phyloP scores from a whole-genome alignment of 2,888 invertebrate genomes.

The Nipponacmea schrenckii region DNA sequence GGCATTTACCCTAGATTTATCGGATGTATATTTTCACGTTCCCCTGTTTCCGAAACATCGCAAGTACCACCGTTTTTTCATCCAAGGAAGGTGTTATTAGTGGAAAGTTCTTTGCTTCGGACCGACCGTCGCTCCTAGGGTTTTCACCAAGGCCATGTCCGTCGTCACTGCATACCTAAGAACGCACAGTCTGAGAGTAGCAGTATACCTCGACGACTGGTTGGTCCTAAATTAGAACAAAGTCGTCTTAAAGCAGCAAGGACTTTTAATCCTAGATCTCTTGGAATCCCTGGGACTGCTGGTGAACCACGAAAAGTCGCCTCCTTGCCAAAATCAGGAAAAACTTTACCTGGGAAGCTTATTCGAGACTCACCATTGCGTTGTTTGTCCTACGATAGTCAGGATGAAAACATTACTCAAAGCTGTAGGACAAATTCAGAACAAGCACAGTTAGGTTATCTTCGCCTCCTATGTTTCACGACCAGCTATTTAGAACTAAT shows the following conservation, averaged over 20 bases:
- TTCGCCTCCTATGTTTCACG: background rate
- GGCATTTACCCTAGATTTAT: too few relatives aligned
- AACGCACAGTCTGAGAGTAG: constrained; percentile 22
- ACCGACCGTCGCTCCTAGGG: constrained; percentile 29
- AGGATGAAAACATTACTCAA: constrained; percentile 7
- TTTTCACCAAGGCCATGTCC: constrained; percentile 29
- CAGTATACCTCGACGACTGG: constrained; percentile 32
- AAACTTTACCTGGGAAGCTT: constrained; percentile 21
- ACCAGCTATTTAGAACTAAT: constrained; percentile 12
- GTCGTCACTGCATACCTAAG: constrained; percentile 28
- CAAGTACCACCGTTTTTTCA: constrained; percentile 25
- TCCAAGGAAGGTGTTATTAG: constrained; percentile 23
- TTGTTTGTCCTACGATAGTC: constrained; percentile 24
- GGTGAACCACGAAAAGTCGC: constrained; percentile 28
- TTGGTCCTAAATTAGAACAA: constrained; percentile 23
- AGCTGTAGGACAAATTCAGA: background rate
- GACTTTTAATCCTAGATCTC: constrained; percentile 17
- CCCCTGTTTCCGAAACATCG: constrained; percentile 26
- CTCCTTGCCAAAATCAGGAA: constrained; percentile 22
- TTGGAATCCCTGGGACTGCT: constrained; percentile 28
- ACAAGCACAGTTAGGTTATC: constrained; percentile 6
- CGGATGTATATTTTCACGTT: constrained; percentile 27
- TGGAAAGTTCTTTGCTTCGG: constrained; percentile 28
- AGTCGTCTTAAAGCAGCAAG: constrained; percentile 17
- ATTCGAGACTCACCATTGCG: constrained; percentile 17